Base-by-base conservation (phyloP, 2,113 vertebrate genomes). In the Corythornis madagascariensis region DNA sequence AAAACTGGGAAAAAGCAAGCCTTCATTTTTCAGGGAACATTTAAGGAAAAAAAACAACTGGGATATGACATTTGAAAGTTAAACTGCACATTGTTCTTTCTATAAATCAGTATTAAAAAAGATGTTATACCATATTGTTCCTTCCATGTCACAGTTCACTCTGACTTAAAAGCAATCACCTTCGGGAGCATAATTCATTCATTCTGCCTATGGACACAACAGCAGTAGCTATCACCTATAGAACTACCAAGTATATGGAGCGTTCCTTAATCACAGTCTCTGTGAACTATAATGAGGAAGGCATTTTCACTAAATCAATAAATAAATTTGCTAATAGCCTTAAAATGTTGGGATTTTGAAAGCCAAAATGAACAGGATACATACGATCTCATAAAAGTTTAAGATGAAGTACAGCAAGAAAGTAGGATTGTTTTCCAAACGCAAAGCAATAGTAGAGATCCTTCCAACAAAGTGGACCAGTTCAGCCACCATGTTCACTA, bases 351-450 rank as follows among this genome's bases (percentile, higher is more conserved):
- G 19, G n/a, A 64, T 81, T 73, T 21, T 31, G 43, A 60, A 71
- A 87, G 19, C 6, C n/a, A 90, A 60, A 26, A 35, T 56, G 48
- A 77, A 63, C 15, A 22, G 11, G 55, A 86, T 85, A 85, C 95
- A 43, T 98, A 99, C 99, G 20, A 96, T 98, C 77, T 98, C 98
- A 94, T 99, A 99, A 97, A 99, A 99, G 93, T 98, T 98, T 97
- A 99, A 97, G 71, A 98, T 93, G 88, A 99, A 98, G 90, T 97
- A 97, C 50, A 99, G 95, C 60, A 99, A 94, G n/a, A 99, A 97
- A 11, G 95, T 75, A 79, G 96, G 94, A 77, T 97, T 98, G 48
- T 86, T 97, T 93, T 99, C 99, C 64, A 99, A 92, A 83, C 94
- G 98, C 81, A 99, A 43, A 3, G 96, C 98, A 59, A 94, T 71